Evolutionary conservation across 2,888 invertebrate species (phyloP).

Genomic region (Biston stratarius): DNA sequence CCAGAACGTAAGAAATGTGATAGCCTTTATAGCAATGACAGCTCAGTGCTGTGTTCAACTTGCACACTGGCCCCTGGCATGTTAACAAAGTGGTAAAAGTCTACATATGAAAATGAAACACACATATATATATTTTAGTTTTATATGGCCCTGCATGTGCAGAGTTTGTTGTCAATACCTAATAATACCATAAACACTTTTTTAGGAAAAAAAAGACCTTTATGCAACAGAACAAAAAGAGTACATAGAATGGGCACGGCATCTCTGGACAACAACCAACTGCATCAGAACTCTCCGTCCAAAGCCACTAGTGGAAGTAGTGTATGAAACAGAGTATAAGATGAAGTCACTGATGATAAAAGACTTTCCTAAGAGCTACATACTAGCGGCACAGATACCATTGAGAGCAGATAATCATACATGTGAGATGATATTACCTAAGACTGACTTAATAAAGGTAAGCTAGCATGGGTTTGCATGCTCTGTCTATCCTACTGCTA

Average conservation of each 20-base stretch:
- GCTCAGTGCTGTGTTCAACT: no score
- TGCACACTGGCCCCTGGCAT: no score
- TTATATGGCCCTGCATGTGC: no score
- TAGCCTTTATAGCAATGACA: no score
- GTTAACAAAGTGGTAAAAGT: no score
- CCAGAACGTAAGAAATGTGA: no score
- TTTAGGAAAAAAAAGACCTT: constrained; percentile 60
- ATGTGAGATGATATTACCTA: constrained; percentile 48
- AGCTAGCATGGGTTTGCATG: constrained; percentile 51
- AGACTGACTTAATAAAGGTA: constrained; percentile 65
- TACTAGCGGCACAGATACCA: constrained; percentile 71
- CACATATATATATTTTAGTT: no score
- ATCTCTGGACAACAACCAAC: constrained; percentile 63
- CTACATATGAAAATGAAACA: no score
- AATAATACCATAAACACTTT: constrained; percentile 1
- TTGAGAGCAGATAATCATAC: constrained; percentile 48
- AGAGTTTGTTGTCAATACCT: no score
- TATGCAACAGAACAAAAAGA: constrained; percentile 73
- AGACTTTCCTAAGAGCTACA: constrained; percentile 62
- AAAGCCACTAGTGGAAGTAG: constrained; percentile 63
- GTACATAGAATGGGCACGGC: constrained; percentile 72
- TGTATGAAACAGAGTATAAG: constrained; percentile 71
- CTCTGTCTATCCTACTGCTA: no score
- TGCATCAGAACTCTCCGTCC: constrained; percentile 69
- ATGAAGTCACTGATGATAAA: constrained; percentile 56